Percentiles rank a stretch among this genome's conserved stretches.
phyloP scores from a whole-genome alignment of 1,140 invertebrate species.

The Drosophila willistoni region DNA sequence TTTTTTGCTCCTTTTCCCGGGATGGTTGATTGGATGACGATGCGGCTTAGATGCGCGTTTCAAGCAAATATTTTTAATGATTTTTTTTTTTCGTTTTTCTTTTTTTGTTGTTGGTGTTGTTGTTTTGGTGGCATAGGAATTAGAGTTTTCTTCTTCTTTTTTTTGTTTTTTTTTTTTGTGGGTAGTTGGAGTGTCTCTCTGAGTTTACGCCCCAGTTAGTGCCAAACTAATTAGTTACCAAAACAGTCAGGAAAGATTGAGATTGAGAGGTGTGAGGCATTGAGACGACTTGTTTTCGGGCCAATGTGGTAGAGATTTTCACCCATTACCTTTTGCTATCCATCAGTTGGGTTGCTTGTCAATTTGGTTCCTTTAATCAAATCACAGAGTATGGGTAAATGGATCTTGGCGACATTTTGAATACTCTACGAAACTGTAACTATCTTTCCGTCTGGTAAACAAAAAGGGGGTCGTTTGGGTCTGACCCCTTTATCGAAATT shows the following conservation, averaged over 20 bases:
- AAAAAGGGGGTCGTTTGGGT: no score
- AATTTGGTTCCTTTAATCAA: constrained; percentile 20
- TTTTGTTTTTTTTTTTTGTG: neutral
- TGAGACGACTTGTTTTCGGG: constrained; percentile 6
- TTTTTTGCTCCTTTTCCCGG: constrained; percentile 22
- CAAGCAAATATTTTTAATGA: constrained; percentile 80
- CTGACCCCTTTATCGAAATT: no score
- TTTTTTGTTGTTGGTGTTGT: constrained; percentile 48
- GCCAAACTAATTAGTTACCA: constrained; percentile 74
- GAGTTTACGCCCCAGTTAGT: constrained; percentile 74
- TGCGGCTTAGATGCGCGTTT: constrained; percentile 67
- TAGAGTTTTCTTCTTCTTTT: neutral
- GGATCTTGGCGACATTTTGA: neutral
- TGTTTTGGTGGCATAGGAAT: constrained; percentile 7
- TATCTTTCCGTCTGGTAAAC: no score
- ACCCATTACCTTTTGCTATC: neutral
- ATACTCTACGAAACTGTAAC: no score
- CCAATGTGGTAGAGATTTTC: neutral
- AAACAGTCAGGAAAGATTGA: constrained; percentile 18
- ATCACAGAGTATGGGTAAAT: neutral
- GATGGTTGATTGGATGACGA: constrained; percentile 76
- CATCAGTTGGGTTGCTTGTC: constrained; percentile 8
- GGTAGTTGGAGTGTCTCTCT: constrained; percentile 45
- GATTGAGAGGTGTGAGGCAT: constrained; percentile 1
- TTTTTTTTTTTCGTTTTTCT: constrained; percentile 45